Evolutionary conservation across 2,888 invertebrate species (phyloP).

Genomic region (Plebejus melissa): DNA sequence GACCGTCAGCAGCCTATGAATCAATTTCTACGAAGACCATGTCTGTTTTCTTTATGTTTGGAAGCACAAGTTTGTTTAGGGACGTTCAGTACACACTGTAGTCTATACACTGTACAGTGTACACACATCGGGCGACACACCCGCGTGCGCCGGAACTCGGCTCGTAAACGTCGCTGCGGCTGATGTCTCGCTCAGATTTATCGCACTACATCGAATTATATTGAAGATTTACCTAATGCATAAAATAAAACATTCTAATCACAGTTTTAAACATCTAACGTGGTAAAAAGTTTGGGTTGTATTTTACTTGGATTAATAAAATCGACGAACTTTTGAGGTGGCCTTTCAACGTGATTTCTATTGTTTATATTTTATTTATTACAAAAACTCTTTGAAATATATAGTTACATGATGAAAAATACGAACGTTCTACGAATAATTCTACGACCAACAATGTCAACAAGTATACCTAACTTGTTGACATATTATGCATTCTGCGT

Average conservation of each 20-base stretch:
- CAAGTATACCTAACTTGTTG: too few species aligned
- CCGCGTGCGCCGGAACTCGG: slow-evolving; percentile 13
- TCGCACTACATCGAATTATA: neutral
- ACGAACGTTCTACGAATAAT: too few species aligned
- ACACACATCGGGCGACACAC: slow-evolving; percentile 2
- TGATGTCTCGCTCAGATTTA: slow-evolving; percentile 22
- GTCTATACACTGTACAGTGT: too few species aligned
- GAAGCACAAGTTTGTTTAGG: neutral
- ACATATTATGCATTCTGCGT: too few species aligned
- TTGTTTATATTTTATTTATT: too few species aligned
- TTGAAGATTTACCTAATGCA: neutral
- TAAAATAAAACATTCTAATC: too few species aligned
- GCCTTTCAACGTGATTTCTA: too few species aligned
- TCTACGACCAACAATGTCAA: too few species aligned
- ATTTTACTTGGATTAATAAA: too few species aligned
- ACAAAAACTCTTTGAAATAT: neutral
- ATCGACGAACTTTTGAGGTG: too few species aligned
- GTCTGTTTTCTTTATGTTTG: slow-evolving; percentile 2
- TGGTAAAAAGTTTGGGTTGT: neutral
- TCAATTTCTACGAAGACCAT: neutral
- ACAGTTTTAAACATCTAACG: neutral
- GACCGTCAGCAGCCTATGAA: neutral
- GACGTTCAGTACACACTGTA: neutral
- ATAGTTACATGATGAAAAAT: neutral
- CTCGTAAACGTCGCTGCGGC: slow-evolving; percentile 15